A percentile compares a stretch with the other conserved stretches of the same genome.
phyloP scores from a whole-genome alignment of 1,140 invertebrate genomes.

The Contarinia nasturtii region DNA sequence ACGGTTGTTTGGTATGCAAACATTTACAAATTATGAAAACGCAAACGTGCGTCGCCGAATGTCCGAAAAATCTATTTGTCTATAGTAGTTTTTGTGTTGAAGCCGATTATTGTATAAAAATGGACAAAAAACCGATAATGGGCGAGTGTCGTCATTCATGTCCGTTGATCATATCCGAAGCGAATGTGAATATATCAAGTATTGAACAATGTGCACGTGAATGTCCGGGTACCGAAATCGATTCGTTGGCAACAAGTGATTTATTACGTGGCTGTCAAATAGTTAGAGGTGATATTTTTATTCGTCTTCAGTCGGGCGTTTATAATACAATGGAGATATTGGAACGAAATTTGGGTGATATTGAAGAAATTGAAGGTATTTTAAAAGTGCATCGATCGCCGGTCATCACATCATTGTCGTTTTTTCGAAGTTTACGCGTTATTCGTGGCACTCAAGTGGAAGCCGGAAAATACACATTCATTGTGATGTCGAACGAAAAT shows the following conservation, averaged over 20 bases:
- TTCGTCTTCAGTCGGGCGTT: constrained; percentile 4
- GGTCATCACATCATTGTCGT: constrained; percentile 64
- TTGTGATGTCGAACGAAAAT: neutral
- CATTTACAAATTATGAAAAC: constrained; percentile 17
- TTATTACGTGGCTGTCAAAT: constrained; percentile 7
- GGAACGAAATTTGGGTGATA: constrained; percentile 42
- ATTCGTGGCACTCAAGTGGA: constrained; percentile 35
- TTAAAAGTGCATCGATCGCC: constrained; percentile 59
- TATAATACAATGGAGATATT: constrained; percentile 41
- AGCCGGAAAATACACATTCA: constrained; percentile 7
- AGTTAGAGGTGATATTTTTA: constrained; percentile 18
- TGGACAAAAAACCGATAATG: neutral
- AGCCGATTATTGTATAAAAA: neutral
- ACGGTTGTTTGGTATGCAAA: constrained; percentile 7
- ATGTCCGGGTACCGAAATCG: constrained; percentile 5
- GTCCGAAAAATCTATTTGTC: constrained; percentile 34
- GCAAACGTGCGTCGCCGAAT: constrained; percentile 34
- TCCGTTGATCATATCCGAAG: neutral
- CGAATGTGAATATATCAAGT: neutral
- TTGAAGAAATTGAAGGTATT: constrained; percentile 50
- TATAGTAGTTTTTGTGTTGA: neutral
- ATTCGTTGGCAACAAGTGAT: constrained; percentile 11
- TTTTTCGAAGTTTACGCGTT: constrained; percentile 56
- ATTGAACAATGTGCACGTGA: neutral
- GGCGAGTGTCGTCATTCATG: neutral